Conservation (phyloP, 2,797 vertebrate genomes). For the Pterois miles region DNA sequence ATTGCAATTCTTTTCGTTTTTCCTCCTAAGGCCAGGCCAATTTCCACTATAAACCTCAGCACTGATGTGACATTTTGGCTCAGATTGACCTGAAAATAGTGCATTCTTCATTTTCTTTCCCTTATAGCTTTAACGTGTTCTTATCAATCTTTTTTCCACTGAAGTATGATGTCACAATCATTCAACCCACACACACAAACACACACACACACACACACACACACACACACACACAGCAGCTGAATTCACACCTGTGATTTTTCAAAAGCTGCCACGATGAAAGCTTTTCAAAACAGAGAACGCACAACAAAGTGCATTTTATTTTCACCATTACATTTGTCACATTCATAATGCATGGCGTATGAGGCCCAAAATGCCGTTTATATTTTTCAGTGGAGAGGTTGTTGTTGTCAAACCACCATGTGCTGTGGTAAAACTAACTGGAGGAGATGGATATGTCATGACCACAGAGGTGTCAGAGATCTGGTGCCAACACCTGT, state of each 20-base stretch:
- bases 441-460: slow-evolving; percentile 65
- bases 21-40: slow-evolving; percentile 86
- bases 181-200: slow-evolving; percentile 1
- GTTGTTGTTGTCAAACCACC: slow-evolving; percentile 50
- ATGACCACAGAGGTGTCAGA: slow-evolving; percentile 67
- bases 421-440: slow-evolving; percentile 58
- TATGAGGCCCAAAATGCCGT: slow-evolving; percentile 3
- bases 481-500: slow-evolving; percentile 81
- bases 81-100: slow-evolving; percentile 92
- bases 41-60: slow-evolving; percentile 88
- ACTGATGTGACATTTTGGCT: slow-evolving; percentile 91
- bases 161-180: slow-evolving; percentile 10
- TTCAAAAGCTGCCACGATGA: background rate
- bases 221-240: background rate
- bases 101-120: slow-evolving; percentile 77
- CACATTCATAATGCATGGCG: slow-evolving; percentile 14
- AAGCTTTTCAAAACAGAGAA: background rate
- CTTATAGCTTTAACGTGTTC: slow-evolving; percentile 45
- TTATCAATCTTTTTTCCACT: slow-evolving; percentile 46
- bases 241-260: slow-evolving; percentile 14
- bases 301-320: slow-evolving; percentile 1
- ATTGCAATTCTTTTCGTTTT: slow-evolving; percentile 77
- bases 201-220: background rate
- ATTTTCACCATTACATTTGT: slow-evolving; percentile 11
- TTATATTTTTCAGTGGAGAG: slow-evolving; percentile 42